Percentiles rank a stretch among this genome's conserved stretches.
phyloP scores from a whole-genome alignment of 2,888 invertebrate genomes.

The Hemaris fuciformis region DNA sequence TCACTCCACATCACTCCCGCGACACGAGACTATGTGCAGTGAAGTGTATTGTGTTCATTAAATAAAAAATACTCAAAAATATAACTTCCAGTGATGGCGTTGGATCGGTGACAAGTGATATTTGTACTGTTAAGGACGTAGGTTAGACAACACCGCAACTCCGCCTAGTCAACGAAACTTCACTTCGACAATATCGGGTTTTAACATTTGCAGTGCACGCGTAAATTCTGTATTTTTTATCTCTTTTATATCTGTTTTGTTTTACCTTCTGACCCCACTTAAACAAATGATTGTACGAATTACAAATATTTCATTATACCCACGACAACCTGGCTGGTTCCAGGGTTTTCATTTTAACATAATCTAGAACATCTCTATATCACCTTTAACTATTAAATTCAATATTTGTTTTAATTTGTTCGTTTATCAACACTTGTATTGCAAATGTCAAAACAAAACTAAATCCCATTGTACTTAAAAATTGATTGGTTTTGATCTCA shows the following conservation, averaged over 20 bases:
- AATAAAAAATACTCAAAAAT: conserved; percentile 1
- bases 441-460: conserved; percentile 20
- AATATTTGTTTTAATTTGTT: too few species aligned
- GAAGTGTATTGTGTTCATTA: background rate
- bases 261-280: too few species aligned
- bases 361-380: background rate
- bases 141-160: conserved; percentile 45
- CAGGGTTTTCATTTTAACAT: too few species aligned
- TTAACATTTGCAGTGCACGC: background rate
- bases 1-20: too few species aligned
- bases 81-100: conserved; percentile 3
- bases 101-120: conserved; percentile 71
- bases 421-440: conserved; percentile 9
- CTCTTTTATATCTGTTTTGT: background rate
- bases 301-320: too few species aligned
- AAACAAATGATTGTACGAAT: too few species aligned
- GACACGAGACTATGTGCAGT: conserved; percentile 25
- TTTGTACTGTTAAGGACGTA: conserved; percentile 33
- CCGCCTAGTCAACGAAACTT: conserved; percentile 74
- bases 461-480: conserved; percentile 51
- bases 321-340: too few species aligned
- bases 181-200: background rate
- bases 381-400: too few species aligned
- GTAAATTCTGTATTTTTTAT: background rate
- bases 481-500: conserved; percentile 74